A percentile compares a stretch with the other conserved stretches of the same genome.
Conservation (phyloP, 2,888 invertebrate genomes). For the Tigriopus californicus region DNA sequence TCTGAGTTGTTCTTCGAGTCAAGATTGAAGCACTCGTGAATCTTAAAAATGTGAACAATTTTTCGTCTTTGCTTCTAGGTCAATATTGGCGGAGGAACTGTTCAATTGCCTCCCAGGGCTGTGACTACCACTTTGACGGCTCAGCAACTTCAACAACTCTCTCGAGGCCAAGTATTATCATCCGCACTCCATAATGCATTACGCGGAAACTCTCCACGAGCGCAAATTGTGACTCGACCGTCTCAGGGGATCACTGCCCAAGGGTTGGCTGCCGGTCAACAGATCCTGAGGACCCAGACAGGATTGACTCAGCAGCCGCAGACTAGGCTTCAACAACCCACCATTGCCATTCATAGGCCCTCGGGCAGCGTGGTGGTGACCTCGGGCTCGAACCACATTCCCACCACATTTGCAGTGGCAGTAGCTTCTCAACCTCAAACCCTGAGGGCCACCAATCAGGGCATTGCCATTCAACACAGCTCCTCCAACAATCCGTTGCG, state of each 20-base stretch:
- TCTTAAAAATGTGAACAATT: too few relatives aligned
- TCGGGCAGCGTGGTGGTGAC: background rate
- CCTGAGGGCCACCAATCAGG: background rate
- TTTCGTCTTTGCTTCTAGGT: background rate
- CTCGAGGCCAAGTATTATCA: slow-evolving; percentile 7
- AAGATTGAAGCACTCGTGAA: background rate
- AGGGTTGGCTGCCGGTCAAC: background rate
- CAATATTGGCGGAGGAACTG: background rate
- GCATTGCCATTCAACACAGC: background rate
- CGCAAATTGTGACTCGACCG: background rate
- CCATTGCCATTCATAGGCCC: too few relatives aligned
- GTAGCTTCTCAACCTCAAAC: background rate
- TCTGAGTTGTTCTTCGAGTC: background rate
- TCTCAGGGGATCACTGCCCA: background rate
- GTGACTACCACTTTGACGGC: slow-evolving; percentile 12
- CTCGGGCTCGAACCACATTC: background rate
- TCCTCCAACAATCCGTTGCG: too few relatives aligned
- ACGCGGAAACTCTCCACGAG: background rate
- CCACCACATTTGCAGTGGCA: too few relatives aligned
- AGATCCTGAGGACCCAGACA: background rate
- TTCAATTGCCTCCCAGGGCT: background rate
- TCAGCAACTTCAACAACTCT: slow-evolving; percentile 7
- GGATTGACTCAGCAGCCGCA: background rate
- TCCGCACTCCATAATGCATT: slow-evolving; percentile 6
- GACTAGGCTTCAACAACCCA: background rate